Evolutionary conservation across 2,797 vertebrate genomes (phyloP).

Genomic region (Pelochelys cantorii): DNA sequence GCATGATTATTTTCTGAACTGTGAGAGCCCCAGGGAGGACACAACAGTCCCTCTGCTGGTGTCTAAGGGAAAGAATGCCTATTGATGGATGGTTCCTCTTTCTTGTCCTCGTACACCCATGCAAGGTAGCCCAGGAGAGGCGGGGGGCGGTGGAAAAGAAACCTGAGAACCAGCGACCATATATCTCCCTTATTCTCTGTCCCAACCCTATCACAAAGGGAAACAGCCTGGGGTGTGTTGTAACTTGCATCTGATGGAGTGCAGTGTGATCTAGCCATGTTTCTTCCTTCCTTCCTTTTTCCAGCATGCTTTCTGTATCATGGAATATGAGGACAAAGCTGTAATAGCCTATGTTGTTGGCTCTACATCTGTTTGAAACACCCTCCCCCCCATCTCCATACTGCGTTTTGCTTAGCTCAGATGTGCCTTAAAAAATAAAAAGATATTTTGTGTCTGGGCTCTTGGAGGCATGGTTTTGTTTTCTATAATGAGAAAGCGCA

Average conservation of each 20-base stretch:
- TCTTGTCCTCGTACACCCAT: background rate
- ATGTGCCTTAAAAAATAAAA: background rate
- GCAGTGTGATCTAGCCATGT: too few relatives aligned
- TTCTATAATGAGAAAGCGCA: background rate
- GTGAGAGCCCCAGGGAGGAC: background rate
- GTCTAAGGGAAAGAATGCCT: background rate
- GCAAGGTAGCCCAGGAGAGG: background rate
- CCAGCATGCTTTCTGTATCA: background rate
- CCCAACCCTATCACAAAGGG: background rate
- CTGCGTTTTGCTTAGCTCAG: too few relatives aligned
- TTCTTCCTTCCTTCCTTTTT: too few relatives aligned
- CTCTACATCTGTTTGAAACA: background rate
- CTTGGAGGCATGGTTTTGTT: background rate
- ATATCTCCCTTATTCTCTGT: background rate
- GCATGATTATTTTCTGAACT: background rate
- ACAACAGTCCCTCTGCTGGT: background rate
- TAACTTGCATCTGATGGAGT: too few relatives aligned
- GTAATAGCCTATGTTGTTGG: background rate
- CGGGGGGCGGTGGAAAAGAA: background rate
- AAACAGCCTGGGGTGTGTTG: background rate
- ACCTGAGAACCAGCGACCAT: background rate
- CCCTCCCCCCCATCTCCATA: background rate
- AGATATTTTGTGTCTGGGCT: background rate
- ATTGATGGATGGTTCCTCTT: background rate
- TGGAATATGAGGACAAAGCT: background rate